Evolutionary conservation across 2,113 vertebrate genomes (phyloP), one percentile per base, ranked within the genome.

Genomic region (Caretta caretta): DNA sequence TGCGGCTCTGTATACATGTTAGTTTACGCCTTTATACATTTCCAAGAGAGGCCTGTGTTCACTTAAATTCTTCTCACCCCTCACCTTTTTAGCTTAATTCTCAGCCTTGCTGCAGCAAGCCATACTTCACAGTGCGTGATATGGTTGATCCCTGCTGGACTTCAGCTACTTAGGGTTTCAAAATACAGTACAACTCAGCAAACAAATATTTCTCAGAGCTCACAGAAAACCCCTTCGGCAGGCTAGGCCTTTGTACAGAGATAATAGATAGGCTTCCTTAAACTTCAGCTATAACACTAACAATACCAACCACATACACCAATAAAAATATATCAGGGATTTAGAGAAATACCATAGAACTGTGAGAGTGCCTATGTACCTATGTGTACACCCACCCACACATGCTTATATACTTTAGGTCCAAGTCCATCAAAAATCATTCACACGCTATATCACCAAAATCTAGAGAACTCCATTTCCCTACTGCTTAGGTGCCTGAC

Each of bases 1-100:
- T 31, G 88, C 0, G 1, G 89, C 90, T 94, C n/a, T 87, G n/a
- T 59, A 87, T 89, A 95, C 82, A 51, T 94, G 91, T 87, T 93
- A 87, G 88, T 78, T 2, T 0, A 69, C 89, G 88, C 57, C 65
- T 89, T 93, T 80, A 90, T 86, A 88, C 42, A 78, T 0, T 1
- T 53, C 95, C 94, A 97, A 96, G 88, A 90, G 91, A 89, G 75
- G 90, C 84, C 84, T 50, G 62, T 1, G 5, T 91, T 93, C 42
- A 35, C 49, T 35, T 31, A 12, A 35, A 81, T 35, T 72, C 65
- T 91, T 87, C 78, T 50, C 46, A 49, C 2, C 25, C 84, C 84
- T 96, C 76, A 94, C 31, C 80, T 0, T 83, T 93, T 86, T 90
- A 35, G 81, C 50, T 59, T 75, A 3, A 0, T 49, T 81, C 81